Evolutionary conservation across 2,797 vertebrate genomes (phyloP), one percentile per base, ranked within the genome.

Genomic region (Myripristis jacobus): DNA sequence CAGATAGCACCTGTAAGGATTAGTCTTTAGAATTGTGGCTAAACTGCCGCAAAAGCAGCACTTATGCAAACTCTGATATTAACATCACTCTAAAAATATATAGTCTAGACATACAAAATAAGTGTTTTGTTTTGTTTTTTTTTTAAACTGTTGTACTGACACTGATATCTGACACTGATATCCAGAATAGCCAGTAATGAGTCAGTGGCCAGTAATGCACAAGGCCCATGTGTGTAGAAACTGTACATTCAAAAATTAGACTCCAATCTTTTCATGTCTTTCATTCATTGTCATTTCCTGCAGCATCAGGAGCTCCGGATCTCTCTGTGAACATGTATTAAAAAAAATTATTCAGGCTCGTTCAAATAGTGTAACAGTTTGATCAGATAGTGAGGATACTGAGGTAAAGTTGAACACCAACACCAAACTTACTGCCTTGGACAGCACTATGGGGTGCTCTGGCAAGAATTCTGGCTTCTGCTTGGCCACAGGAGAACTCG

Each of bases 391-490:
- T 43, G 46, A 29, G 3, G 11, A 75, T 50, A 52, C 0, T 2
- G 43, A 2, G 46, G 4, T 4, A 18, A 59, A 56, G 27, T 1
- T 2, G 6, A 22, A 25, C 4, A 44, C 3, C 24, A 34, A 71
- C 1, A 52, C 3, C 3, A 2, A 69, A 84, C 93, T 88, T 88
- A 95, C 94, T 12, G 89, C 87, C 66, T 90, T 63, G 8, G 81
- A 57, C 74, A 95, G 83, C 73, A 94, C 89, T 8, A 95, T 79
- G 2, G 94, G 91, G n/a, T 94, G 93, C 16, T 93, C 85, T 19
- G 94, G 93, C 70, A 95, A 88, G 75, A 87, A 94, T 5, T 92
- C 77, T 0, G 95, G 95, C 70, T 88, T 95, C 85, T 74, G 92
- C 86, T 73, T 93, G 67, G 95, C 83, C 81, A 93, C 77, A 6